Percentiles rank a stretch among this genome's conserved stretches.
Evolutionary conservation across 2,797 vertebrate species (phyloP).

Genomic region (Neomorphus geoffroyi): DNA sequence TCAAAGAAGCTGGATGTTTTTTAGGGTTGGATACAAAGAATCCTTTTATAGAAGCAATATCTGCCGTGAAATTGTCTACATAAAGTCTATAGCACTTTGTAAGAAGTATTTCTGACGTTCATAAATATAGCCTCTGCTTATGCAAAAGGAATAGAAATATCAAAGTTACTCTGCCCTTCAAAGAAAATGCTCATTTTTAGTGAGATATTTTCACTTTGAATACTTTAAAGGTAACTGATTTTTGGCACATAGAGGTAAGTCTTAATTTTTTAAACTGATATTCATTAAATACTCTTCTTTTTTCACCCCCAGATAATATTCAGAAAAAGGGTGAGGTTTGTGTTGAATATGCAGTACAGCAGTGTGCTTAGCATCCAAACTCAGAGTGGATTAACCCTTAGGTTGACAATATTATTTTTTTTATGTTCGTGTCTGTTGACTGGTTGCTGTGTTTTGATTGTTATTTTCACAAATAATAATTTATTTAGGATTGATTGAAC

Average conservation of each 20-base stretch:
- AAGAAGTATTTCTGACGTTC: background rate
- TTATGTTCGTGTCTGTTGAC: background rate
- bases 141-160: background rate
- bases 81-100: background rate
- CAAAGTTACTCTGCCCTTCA: conserved; percentile 21
- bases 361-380: background rate
- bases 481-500: background rate
- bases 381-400: background rate
- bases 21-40: background rate
- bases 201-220: background rate
- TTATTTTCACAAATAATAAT: background rate
- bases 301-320: background rate
- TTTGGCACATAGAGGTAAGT: background rate
- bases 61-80: conserved; percentile 11
- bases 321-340: background rate
- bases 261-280: background rate
- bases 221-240: background rate
- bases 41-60: conserved; percentile 23
- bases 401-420: background rate
- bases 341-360: background rate
- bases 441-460: background rate
- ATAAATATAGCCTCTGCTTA: background rate
- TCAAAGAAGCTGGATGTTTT: conserved; percentile 16
- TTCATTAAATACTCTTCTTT: background rate
- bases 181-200: background rate